Evolutionary conservation across 2,888 invertebrate genomes (phyloP).

Genomic region (Anodontia alba): DNA sequence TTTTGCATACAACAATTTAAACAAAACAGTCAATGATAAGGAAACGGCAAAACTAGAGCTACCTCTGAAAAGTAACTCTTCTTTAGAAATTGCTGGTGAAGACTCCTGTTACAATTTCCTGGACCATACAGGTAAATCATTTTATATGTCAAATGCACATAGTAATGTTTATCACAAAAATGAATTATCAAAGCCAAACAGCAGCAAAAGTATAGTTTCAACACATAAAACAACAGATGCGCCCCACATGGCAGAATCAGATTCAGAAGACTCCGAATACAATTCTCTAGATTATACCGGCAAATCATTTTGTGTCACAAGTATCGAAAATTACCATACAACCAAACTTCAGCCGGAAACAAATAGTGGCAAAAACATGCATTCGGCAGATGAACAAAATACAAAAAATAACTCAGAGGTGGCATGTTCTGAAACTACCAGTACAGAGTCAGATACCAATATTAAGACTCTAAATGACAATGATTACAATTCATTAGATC

Average conservation of each 20-base stretch:
- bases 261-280: not conserved
- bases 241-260: too few relatives aligned
- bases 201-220: too few relatives aligned
- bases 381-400: too few relatives aligned
- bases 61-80: too few relatives aligned
- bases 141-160: not conserved
- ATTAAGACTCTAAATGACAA: not conserved
- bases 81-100: too few relatives aligned
- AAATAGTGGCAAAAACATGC: not conserved
- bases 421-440: too few relatives aligned
- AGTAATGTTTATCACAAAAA: not conserved
- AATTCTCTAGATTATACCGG: not conserved
- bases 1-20: not conserved
- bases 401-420: too few relatives aligned
- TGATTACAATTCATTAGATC: not conserved
- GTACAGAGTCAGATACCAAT: too few relatives aligned
- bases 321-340: not conserved
- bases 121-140: conserved; percentile 7
- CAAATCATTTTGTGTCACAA: not conserved
- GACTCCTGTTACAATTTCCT: not conserved
- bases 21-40: not conserved
- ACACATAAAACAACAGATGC: too few relatives aligned
- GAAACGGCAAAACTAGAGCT: too few relatives aligned
- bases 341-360: not conserved
- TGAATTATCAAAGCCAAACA: too few relatives aligned